phyloP scores from a whole-genome alignment of 2,797 vertebrate genomes.

The Percopsis omiscomaycus region DNA sequence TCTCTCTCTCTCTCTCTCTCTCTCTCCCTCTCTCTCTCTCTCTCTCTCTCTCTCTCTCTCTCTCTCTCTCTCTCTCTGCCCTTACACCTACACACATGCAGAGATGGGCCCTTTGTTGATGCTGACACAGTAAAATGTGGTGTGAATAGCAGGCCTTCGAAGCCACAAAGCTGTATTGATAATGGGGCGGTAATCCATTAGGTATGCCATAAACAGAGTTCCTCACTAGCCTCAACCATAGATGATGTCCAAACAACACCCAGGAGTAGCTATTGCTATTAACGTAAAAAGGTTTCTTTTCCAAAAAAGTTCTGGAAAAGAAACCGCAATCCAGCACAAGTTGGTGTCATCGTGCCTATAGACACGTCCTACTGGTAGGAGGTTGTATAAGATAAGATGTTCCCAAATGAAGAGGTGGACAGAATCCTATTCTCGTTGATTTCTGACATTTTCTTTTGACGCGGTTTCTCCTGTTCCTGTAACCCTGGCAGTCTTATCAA shows the following conservation, averaged over 20 bases:
- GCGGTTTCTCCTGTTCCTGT: constrained; percentile 39
- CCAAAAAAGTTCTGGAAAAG: constrained; percentile 45
- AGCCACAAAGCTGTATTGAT: constrained; percentile 50
- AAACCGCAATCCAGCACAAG: constrained; percentile 19
- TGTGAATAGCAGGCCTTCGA: constrained; percentile 43
- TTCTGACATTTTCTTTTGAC: constrained; percentile 60
- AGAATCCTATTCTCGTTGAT: constrained; percentile 43
- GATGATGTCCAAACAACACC: constrained; percentile 48
- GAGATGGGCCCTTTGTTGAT: constrained; percentile 30
- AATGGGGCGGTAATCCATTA: constrained; percentile 70
- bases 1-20: constrained; percentile 5
- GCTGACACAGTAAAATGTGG: constrained; percentile 51
- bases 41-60: neutral
- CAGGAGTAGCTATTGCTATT: constrained; percentile 42
- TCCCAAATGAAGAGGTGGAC: constrained; percentile 40
- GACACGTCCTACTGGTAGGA: constrained; percentile 35
- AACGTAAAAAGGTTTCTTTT: constrained; percentile 18
- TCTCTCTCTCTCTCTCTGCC: neutral
- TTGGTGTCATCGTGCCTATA: constrained; percentile 30
- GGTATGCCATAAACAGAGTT: constrained; percentile 58
- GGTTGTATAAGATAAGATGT: constrained; percentile 35
- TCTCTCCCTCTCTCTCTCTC: constrained; percentile 1
- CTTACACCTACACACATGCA: constrained; percentile 7
- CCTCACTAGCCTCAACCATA: constrained; percentile 35
- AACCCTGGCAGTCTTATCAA: constrained; percentile 64